These are phyloP conservation scores for Lutraria rhynchaena DNA, from an alignment of 1,140 invertebrate genomes.

Conservation along the genomic window DNA sequence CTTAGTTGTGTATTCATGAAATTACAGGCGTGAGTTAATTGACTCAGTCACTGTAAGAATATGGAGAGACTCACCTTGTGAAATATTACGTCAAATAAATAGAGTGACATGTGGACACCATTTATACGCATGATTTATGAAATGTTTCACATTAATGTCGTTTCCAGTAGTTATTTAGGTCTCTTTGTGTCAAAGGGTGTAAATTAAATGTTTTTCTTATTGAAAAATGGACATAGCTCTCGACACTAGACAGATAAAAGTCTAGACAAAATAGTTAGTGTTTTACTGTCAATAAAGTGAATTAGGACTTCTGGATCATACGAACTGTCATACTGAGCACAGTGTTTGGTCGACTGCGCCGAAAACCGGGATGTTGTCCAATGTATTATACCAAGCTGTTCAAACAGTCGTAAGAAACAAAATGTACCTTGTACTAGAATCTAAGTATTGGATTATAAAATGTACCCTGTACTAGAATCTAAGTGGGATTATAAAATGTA, in stretches of 20 bases:
- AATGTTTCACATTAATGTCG: constrained; percentile 38
- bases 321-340: too few relatives aligned
- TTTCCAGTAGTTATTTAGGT: constrained; percentile 22
- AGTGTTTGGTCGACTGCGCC: too few relatives aligned
- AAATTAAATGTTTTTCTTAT: constrained; percentile 25
- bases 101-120: constrained; percentile 33
- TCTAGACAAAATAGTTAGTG: constrained; percentile 12
- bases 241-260: constrained; percentile 22
- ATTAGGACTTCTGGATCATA: too few relatives aligned
- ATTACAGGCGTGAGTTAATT: constrained; percentile 35
- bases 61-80: background rate
- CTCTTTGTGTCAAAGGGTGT: constrained; percentile 26
- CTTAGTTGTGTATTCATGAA: constrained; percentile 24
- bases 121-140: constrained; percentile 31
- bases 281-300: too few relatives aligned
- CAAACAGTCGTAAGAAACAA: too few relatives aligned
- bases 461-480: too few relatives aligned
- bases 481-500: too few relatives aligned
- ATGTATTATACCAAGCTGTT: too few relatives aligned
- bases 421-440: too few relatives aligned
- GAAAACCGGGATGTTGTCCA: too few relatives aligned
- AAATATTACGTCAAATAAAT: constrained; percentile 50
- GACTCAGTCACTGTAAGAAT: background rate
- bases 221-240: constrained; percentile 33
- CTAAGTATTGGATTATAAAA: too few relatives aligned